Base-by-base conservation (phyloP, 23 tunicate species). In the Diplosoma virens region DNA sequence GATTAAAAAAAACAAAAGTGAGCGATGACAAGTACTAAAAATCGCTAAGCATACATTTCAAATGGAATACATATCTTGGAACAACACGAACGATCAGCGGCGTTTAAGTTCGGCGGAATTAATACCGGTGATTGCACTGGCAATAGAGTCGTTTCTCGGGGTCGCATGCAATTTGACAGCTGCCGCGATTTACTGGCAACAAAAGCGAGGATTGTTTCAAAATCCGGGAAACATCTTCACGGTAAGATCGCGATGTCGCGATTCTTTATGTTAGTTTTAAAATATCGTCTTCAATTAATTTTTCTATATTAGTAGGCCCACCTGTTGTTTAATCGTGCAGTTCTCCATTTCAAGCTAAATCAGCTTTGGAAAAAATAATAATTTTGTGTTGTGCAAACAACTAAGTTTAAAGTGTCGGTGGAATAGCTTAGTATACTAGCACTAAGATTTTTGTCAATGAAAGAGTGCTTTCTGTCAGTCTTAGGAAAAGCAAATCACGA, bases 221-320 rank as follows among this genome's bases (percentile, higher is more conserved):
- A 86, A 79, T 37, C 85, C 93, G 22, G 83, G 93, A 23, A 65
- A 86, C 37, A 34, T 59, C 20, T 86, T 86, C 60, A 86, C 93
- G 81, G 93, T 86, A 30, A 78, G 81, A 31, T 25, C 20, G 35
- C 20, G 47, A 9, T 45, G 52, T 45, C 16, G 16, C 16, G 11
- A 16, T 11, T 9, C 52, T 9, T 16, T 9, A 16, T 16, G 52
- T 45, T 9, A 45, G 16, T 9, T 9, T 16, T 9, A 45, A 11
- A 45, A 9, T 45, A n/a, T n/a, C n/a, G n/a, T 45, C 11, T 9
- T 16, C 11, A 45, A 45, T 45, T 45, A 45, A 45, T 9, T 45
- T 45, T 45, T 45, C 52, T 45, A 45, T 45, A 9, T 9, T 45
- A 9, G 52, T 45, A 9, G 52, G 11, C 16, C 11, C 14, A 16